Evolutionary conservation across 2,113 vertebrate species (phyloP).

Genomic region (Marcusenius ussheri): DNA sequence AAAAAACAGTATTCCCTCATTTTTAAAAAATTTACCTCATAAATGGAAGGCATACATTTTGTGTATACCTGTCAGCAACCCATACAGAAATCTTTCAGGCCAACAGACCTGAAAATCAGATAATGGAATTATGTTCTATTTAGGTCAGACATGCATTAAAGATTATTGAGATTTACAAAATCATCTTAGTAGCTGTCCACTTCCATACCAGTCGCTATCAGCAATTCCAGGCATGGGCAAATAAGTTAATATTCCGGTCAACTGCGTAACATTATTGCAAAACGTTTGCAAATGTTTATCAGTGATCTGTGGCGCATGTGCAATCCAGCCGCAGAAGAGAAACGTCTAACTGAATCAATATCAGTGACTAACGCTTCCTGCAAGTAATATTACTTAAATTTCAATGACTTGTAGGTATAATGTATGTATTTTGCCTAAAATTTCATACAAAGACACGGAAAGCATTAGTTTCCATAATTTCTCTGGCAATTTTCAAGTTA

Average conservation of each 20-base stretch:
- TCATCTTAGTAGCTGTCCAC: slow-evolving; percentile 37
- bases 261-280: not conserved
- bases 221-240: slow-evolving; percentile 20
- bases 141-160: slow-evolving; percentile 39
- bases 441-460: not conserved
- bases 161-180: slow-evolving; percentile 37
- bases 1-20: not conserved
- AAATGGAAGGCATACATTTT: not conserved
- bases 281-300: not conserved
- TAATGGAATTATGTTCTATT: slow-evolving; percentile 30
- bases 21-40: not conserved
- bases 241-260: not conserved
- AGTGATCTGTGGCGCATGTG: not conserved
- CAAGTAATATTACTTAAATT: not conserved
- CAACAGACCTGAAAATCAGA: slow-evolving; percentile 15
- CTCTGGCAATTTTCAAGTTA: not conserved
- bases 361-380: not conserved
- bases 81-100: not conserved
- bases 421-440: not conserved
- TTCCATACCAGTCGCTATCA: slow-evolving; percentile 27
- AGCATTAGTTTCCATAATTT: not conserved
- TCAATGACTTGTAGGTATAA: not conserved
- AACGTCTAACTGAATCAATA: not conserved
- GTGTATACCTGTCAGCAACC: slow-evolving; percentile 2
- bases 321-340: not conserved